phyloP scores from a whole-genome alignment of 2,888 invertebrate genomes.

The Erebia ligea region DNA sequence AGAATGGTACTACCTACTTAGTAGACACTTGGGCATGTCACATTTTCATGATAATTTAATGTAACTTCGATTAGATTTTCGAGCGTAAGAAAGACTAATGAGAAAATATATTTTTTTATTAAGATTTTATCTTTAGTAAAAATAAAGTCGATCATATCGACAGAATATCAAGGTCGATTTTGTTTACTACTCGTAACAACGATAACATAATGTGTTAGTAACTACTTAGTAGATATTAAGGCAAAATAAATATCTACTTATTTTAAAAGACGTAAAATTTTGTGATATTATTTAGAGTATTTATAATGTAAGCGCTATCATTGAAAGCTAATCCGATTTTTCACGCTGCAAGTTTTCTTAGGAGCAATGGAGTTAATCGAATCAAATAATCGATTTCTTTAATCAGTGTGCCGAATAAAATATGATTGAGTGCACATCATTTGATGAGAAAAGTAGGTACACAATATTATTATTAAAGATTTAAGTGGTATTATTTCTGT shows the following conservation, averaged over 20 bases:
- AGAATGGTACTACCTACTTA: background rate
- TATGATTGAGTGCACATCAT: no score
- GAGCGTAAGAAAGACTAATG: background rate
- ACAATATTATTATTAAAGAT: no score
- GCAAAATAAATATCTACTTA: background rate
- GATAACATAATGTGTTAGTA: background rate
- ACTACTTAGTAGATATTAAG: no score
- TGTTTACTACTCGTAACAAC: background rate
- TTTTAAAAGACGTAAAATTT: no score
- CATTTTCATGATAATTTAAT: background rate
- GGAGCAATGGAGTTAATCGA: conserved; percentile 14
- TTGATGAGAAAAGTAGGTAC: background rate
- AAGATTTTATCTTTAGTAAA: background rate
- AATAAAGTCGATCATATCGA: background rate
- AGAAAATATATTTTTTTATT: background rate
- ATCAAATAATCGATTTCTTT: background rate
- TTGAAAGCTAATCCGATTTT: conserved; percentile 19
- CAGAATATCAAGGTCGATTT: background rate
- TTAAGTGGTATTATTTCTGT: no score
- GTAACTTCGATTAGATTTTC: background rate
- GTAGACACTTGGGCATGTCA: background rate
- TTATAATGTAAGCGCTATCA: conserved; percentile 11
- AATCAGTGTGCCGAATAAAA: background rate
- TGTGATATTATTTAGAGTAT: background rate
- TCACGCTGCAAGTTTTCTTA: conserved; percentile 23